Conservation (phyloP, 2,797 vertebrate species). For the Vultur gryphus region DNA sequence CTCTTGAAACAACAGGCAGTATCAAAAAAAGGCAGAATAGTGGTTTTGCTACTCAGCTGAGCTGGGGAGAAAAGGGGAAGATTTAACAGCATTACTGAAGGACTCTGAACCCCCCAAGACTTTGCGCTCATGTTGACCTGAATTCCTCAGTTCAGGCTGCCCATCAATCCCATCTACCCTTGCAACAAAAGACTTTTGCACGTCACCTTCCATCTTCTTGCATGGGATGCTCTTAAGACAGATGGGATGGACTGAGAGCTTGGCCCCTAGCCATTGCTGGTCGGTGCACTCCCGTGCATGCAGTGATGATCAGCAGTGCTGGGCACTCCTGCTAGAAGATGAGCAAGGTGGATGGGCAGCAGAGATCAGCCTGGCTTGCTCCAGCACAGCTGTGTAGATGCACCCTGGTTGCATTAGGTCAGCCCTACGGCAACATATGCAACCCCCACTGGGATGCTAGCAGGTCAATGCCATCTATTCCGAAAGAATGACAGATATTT, state of each 20-base stretch:
- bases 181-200: not conserved
- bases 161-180: not conserved
- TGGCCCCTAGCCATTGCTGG: not conserved
- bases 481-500: not conserved
- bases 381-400: not conserved
- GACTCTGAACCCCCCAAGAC: not conserved
- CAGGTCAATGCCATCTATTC: not conserved
- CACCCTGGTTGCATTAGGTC: not conserved
- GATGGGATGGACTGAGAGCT: fast-evolving
- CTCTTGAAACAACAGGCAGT: not conserved
- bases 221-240: not conserved
- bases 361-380: not conserved
- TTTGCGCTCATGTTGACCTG: not conserved
- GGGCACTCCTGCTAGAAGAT: too few relatives aligned
- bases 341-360: not conserved
- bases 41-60: not conserved
- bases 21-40: not conserved
- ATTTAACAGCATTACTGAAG: not conserved
- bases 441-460: fast-evolving
- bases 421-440: not conserved
- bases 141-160: not conserved
- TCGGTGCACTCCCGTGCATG: not conserved
- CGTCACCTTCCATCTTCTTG: not conserved
- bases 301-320: not conserved
- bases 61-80: not conserved